Conservation (phyloP, 1,140 invertebrate genomes). For the Calosoma granatense region DNA sequence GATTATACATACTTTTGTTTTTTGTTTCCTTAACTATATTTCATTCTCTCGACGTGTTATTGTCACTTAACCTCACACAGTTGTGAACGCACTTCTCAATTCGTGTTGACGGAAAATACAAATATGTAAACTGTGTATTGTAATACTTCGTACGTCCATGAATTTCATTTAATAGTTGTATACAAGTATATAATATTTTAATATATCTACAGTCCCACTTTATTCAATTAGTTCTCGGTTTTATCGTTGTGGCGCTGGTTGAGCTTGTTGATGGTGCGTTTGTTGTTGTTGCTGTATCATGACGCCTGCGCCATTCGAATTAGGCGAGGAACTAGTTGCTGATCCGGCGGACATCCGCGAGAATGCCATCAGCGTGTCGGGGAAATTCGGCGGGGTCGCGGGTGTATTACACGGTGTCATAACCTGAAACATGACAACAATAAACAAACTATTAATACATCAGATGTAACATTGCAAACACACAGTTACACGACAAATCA, state of each 20-base stretch:
- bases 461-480: too few relatives aligned
- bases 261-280: neutral
- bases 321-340: constrained; percentile 28
- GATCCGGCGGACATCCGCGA: constrained; percentile 63
- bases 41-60: too few relatives aligned
- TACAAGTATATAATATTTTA: neutral
- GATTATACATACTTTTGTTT: too few relatives aligned
- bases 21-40: too few relatives aligned
- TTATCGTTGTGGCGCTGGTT: constrained; percentile 8
- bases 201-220: neutral
- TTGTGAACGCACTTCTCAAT: too few relatives aligned
- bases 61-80: neutral
- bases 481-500: too few relatives aligned
- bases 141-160: neutral
- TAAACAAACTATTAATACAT: too few relatives aligned
- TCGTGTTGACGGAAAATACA: too few relatives aligned
- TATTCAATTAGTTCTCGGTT: neutral
- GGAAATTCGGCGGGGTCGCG: constrained; percentile 82
- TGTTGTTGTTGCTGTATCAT: neutral
- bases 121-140: too few relatives aligned
- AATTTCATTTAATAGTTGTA: constrained; percentile 3
- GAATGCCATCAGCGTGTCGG: constrained; percentile 73
- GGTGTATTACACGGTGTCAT: constrained; percentile 83
- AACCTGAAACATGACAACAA: constrained; percentile 43
- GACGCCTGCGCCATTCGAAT: constrained; percentile 12